These are phyloP conservation scores for Busseola fusca DNA, from an alignment of 2,888 invertebrate genomes.

Conservation along the genomic window DNA sequence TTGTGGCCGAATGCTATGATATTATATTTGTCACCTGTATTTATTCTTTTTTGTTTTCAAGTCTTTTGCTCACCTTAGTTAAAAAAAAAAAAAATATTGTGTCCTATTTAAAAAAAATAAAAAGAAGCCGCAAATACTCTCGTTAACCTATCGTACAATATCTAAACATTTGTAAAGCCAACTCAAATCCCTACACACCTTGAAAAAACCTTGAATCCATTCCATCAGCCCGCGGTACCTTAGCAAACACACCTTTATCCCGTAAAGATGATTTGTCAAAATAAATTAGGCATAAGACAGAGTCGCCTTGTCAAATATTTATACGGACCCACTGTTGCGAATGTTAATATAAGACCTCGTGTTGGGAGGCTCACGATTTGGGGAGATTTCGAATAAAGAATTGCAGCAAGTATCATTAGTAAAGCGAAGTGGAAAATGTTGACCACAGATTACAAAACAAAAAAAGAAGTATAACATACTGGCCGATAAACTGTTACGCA, in stretches of 20 bases:
- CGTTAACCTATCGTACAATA: neutral
- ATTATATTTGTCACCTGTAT: neutral
- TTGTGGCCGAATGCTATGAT: neutral
- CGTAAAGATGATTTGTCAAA: conserved; percentile 87
- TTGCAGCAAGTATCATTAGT: neutral
- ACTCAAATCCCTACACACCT: conserved; percentile 35
- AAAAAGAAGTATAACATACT: neutral
- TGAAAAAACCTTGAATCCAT: conserved; percentile 48
- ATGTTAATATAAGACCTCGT: conserved; percentile 70
- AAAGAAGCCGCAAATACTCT: neutral
- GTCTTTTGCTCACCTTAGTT: neutral
- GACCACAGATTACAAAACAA: neutral
- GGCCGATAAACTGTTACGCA: too few species aligned
- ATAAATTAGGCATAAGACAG: conserved; percentile 88
- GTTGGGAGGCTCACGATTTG: conserved; percentile 55
- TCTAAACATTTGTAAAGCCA: conserved; percentile 28
- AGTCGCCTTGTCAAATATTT: conserved; percentile 85
- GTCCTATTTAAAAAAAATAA: neutral
- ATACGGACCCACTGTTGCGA: conserved; percentile 70
- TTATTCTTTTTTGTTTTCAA: neutral
- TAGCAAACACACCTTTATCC: conserved; percentile 73
- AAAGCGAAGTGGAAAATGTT: neutral
- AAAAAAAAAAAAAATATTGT: neutral
- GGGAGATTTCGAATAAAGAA: neutral
- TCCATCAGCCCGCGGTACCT: conserved; percentile 57